phyloP scores from a whole-genome alignment of 2,888 invertebrate species.

The Stratiomys singularior region DNA sequence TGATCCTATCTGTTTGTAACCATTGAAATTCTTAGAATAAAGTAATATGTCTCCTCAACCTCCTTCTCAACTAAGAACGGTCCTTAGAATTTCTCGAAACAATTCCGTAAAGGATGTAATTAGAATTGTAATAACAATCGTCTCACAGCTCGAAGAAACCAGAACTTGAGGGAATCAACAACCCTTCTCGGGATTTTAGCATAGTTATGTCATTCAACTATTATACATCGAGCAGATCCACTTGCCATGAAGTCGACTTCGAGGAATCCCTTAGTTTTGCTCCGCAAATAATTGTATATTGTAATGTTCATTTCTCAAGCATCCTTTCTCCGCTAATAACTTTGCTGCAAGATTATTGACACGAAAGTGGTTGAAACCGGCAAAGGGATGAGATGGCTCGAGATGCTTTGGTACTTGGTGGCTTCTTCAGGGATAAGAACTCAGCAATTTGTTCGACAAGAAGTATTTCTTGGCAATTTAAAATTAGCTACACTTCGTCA shows the following conservation, averaged over 20 bases:
- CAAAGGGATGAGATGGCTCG: neutral
- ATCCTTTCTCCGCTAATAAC: slow-evolving; percentile 44
- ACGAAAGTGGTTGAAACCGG: neutral
- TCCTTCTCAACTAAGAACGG: neutral
- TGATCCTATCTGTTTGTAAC: neutral
- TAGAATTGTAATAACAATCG: slow-evolving; percentile 41
- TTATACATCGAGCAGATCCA: neutral
- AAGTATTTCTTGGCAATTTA: slow-evolving; percentile 8
- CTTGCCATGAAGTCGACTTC: neutral
- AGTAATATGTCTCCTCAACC: slow-evolving; percentile 16
- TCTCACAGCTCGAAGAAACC: slow-evolving; percentile 19
- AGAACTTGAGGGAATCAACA: slow-evolving; percentile 18
- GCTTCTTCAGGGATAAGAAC: slow-evolving; percentile 18
- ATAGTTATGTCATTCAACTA: slow-evolving; percentile 10
- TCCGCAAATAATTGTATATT: neutral
- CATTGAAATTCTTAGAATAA: slow-evolving; percentile 16
- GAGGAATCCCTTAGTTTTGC: neutral
- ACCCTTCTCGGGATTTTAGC: slow-evolving; percentile 16
- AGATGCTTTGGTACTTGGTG: neutral
- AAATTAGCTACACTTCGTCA: slow-evolving; percentile 57
- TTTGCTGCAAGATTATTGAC: slow-evolving; percentile 12
- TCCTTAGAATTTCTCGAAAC: neutral
- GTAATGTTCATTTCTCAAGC: slow-evolving; percentile 54
- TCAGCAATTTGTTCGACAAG: neutral
- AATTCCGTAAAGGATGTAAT: slow-evolving; percentile 18